These are phyloP conservation scores for Eurypyga helias DNA, from an alignment of 2,113 vertebrate species.

Conservation along the genomic window DNA sequence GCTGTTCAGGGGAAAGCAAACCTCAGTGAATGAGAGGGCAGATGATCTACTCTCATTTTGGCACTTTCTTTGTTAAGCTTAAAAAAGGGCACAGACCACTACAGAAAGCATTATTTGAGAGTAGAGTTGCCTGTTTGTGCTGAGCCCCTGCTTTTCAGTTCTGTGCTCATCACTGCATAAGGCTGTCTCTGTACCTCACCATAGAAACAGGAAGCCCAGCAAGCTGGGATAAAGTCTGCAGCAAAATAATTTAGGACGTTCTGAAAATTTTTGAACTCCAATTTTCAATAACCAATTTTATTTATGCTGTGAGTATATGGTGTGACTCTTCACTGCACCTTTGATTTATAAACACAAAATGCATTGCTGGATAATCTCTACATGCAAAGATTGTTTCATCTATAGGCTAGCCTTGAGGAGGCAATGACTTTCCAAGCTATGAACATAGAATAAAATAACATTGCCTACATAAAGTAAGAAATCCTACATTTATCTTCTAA, in stretches of 20 bases:
- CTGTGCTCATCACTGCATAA: not conserved
- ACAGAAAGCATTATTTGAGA: not conserved
- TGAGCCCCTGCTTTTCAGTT: not conserved
- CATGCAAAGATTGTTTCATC: fast-evolving
- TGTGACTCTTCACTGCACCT: not conserved
- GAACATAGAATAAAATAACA: not conserved
- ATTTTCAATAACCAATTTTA: not conserved
- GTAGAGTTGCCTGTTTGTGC: not conserved
- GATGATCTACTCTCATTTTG: not conserved
- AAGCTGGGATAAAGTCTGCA: not conserved
- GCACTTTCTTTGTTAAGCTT: not conserved
- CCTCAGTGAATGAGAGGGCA: not conserved
- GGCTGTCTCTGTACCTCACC: not conserved
- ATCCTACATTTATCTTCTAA: not conserved
- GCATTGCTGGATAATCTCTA: not conserved
- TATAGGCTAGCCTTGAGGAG: not conserved
- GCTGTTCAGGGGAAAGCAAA: not conserved
- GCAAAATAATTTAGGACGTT: not conserved
- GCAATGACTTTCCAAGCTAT: not conserved
- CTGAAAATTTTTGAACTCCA: not conserved
- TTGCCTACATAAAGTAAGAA: not conserved
- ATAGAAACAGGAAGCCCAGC: fast-evolving
- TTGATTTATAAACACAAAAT: not conserved
- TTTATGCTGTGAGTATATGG: not conserved
- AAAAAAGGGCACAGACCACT: not conserved